Evolutionary conservation across 2,888 invertebrate species (phyloP).

Genomic region (Folsomia candida): DNA sequence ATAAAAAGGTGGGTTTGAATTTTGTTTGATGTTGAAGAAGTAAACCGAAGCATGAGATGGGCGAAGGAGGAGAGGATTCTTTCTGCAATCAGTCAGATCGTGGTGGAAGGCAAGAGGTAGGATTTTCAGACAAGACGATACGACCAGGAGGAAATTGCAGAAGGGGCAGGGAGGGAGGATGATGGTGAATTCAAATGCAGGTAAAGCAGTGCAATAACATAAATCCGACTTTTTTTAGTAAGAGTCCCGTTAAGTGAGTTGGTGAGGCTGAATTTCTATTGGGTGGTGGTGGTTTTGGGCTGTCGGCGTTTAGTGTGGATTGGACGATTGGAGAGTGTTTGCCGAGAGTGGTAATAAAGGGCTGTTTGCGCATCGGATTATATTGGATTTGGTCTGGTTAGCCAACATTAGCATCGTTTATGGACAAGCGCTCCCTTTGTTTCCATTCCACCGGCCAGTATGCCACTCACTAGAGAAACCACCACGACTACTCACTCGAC

Average conservation of each 20-base stretch:
- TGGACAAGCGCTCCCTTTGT: constrained; percentile 11
- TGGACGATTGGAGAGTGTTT: constrained; percentile 6
- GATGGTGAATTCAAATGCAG: background rate
- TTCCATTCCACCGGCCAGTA: background rate
- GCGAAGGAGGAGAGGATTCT: background rate
- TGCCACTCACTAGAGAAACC: background rate
- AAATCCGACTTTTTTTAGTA: background rate
- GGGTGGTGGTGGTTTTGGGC: constrained; percentile 1
- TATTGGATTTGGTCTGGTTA: constrained; percentile 18
- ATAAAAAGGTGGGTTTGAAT: background rate
- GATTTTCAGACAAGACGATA: background rate
- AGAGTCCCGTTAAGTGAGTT: background rate
- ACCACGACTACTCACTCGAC: background rate
- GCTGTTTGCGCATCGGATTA: constrained; percentile 17
- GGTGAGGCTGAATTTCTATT: background rate
- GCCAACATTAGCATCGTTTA: constrained; percentile 15
- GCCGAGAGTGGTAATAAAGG: constrained; percentile 12
- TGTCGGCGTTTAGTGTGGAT: constrained; percentile 3
- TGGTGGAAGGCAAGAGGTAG: background rate
- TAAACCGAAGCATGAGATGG: background rate
- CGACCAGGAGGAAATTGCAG: background rate
- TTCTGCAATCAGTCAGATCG: background rate
- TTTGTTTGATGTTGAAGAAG: background rate
- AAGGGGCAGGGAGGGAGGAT: background rate
- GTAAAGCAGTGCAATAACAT: background rate